phyloP scores from a whole-genome alignment of 2,888 invertebrate genomes.

The Drymonia ruficornis region DNA sequence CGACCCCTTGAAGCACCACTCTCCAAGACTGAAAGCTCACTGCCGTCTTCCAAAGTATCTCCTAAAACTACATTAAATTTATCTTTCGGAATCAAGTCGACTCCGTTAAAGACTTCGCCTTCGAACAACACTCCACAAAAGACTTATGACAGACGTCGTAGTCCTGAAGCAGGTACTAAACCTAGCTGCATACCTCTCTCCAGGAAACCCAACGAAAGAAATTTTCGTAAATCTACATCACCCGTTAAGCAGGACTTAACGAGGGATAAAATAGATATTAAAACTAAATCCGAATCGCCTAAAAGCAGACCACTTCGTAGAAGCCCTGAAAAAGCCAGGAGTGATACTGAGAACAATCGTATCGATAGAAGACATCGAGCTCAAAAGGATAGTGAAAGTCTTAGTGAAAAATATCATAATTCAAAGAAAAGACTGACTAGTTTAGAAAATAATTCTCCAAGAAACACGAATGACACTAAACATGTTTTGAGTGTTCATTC shows the following conservation, averaged over 20 bases:
- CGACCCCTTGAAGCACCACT: conserved; percentile 70
- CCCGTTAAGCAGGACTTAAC: conserved; percentile 69
- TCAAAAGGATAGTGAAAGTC: conserved; percentile 80
- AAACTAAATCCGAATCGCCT: conserved; percentile 62
- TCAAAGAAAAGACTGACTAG: conserved; percentile 85
- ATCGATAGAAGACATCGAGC: conserved; percentile 77
- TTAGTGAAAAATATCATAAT: conserved; percentile 82
- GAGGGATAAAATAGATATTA: conserved; percentile 62
- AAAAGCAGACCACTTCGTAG: conserved; percentile 57
- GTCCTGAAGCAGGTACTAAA: conserved; percentile 62
- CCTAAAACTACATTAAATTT: conserved; percentile 72
- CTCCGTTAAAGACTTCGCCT: conserved; percentile 58
- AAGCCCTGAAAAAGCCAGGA: conserved; percentile 75
- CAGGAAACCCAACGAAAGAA: conserved; percentile 67
- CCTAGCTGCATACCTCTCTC: conserved; percentile 78
- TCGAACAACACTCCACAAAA: conserved; percentile 54
- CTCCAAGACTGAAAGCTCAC: conserved; percentile 76
- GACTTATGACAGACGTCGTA: conserved; percentile 66
- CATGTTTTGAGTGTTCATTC: conserved; percentile 63
- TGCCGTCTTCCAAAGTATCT: conserved; percentile 79
- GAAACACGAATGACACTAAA: conserved; percentile 68
- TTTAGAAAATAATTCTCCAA: conserved; percentile 79
- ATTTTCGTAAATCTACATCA: conserved; percentile 60
- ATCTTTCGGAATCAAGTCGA: conserved; percentile 67
- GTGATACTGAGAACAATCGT: conserved; percentile 72